A percentile compares a stretch with the other conserved stretches of the same genome.
Evolutionary conservation across 2,888 invertebrate genomes (phyloP).

Genomic region (Odontocolon sp.): DNA sequence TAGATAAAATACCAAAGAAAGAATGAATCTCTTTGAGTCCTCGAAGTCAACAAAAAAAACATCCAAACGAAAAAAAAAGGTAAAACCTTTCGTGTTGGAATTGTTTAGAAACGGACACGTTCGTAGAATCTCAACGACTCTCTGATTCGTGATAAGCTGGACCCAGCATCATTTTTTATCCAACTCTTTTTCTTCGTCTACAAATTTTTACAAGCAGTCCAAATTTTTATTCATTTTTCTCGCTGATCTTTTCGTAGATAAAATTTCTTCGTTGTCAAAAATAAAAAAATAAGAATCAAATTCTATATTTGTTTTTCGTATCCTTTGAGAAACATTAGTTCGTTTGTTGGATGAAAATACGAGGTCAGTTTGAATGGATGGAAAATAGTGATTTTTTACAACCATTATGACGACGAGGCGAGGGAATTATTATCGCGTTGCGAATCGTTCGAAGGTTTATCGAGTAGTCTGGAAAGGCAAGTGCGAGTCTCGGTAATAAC

Average conservation of each 20-base stretch:
- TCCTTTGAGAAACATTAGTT: background rate
- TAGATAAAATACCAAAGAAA: slow-evolving; percentile 40
- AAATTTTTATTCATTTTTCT: slow-evolving; percentile 18
- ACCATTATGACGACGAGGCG: background rate
- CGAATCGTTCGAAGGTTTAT: slow-evolving; percentile 34
- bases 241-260: slow-evolving; percentile 1
- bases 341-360: background rate
- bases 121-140: background rate
- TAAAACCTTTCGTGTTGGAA: no score
- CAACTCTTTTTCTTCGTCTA: background rate
- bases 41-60: slow-evolving; percentile 7
- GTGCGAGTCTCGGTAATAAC: slow-evolving; percentile 8
- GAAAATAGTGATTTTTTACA: slow-evolving; percentile 12
- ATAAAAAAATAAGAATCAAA: no score
- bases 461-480: background rate
- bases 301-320: no score
- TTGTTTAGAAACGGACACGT: slow-evolving; percentile 29
- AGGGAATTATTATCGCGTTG: slow-evolving; percentile 28
- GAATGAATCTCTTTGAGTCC: slow-evolving; percentile 31
- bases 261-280: background rate
- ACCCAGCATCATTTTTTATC: background rate
- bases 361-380: background rate
- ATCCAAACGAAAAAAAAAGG: no score
- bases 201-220: background rate
- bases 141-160: background rate